Evolutionary conservation across 2,888 invertebrate genomes (phyloP).

Genomic region (Augochlorella aurata): DNA sequence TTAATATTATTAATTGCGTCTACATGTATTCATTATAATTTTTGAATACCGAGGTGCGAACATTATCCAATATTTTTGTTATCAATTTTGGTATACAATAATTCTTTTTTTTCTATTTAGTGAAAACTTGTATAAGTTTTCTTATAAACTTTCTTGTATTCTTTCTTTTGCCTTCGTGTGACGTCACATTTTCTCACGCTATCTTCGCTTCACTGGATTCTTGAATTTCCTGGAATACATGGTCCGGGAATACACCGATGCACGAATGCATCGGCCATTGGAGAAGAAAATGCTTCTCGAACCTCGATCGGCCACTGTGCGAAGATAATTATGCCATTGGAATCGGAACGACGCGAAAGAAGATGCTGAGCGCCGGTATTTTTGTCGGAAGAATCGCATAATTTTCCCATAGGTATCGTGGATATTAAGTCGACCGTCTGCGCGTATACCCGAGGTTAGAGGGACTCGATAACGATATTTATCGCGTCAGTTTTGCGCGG

Average conservation of each 20-base stretch:
- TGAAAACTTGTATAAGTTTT: too few species aligned
- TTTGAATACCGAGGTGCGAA: too few species aligned
- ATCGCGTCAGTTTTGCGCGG: constrained; percentile 28
- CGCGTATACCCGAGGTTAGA: background rate
- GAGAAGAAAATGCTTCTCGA: constrained; percentile 4
- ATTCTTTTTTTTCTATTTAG: too few species aligned
- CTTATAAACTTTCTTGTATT: too few species aligned
- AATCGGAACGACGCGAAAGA: constrained; percentile 5
- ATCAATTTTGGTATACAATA: too few species aligned
- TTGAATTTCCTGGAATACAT: too few species aligned
- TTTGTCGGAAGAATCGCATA: background rate
- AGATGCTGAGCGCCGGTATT: background rate
- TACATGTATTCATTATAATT: too few species aligned
- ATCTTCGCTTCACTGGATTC: too few species aligned
- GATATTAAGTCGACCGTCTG: background rate
- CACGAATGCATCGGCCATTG: background rate
- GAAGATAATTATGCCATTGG: constrained; percentile 30
- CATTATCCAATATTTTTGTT: too few species aligned
- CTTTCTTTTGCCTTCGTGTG: too few species aligned
- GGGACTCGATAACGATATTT: constrained; percentile 29
- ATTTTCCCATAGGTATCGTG: constrained; percentile 16
- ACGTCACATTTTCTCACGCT: too few species aligned
- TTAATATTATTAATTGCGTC: too few species aligned
- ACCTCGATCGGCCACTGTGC: constrained; percentile 1
- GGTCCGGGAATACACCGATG: background rate